Evolutionary conservation across 2,797 vertebrate genomes (phyloP), one percentile per base, ranked within the genome.

Genomic region (Trichosurus vulpecula): DNA sequence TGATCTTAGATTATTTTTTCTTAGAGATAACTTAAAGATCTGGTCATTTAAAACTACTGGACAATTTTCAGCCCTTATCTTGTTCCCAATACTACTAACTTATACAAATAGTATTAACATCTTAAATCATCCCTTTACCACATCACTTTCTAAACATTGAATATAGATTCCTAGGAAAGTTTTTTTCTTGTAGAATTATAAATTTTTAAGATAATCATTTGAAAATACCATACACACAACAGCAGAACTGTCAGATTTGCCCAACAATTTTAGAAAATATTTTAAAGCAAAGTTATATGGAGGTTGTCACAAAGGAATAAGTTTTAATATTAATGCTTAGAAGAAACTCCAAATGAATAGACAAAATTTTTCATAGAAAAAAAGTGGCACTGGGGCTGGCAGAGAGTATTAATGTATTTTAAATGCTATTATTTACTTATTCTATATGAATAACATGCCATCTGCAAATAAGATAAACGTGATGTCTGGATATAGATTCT

Each of bases 111-210:
- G 56, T 55, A 93, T 93, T 92, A 91, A 1, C 57, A 54, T 94
- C n/a, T n/a, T 4, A 0, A 92, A 35, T 87, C 51, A 66, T 96
- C 25, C 51, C 22, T 51, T 94, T 19, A 90, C 4, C 12, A 3
- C 91, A 52, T 94, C 51, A 74, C 92, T 57, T 61, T 3, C 5
- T 14, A 54, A 56, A 12, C 30, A 3, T 57, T 81, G 95, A 95
- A 54, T 87, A 87, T 87, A 87, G 22, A 47, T 81, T 87, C 41
- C 74, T 51, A 87, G 93, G 12, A 51, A 96, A 91, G 10, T 6
- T 94, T 94, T 96, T 96, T 54, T 54, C 16, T 93, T 94, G n/a
- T 22, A 90, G 56, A 95, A 94, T 95, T 96, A 51, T 29, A 90
- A 55, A 96, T 95, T 95, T 96, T 94, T 95, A 91, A 53, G 81